Base-by-base conservation (phyloP, 2,113 vertebrate genomes). In the Corythornis madagascariensis region DNA sequence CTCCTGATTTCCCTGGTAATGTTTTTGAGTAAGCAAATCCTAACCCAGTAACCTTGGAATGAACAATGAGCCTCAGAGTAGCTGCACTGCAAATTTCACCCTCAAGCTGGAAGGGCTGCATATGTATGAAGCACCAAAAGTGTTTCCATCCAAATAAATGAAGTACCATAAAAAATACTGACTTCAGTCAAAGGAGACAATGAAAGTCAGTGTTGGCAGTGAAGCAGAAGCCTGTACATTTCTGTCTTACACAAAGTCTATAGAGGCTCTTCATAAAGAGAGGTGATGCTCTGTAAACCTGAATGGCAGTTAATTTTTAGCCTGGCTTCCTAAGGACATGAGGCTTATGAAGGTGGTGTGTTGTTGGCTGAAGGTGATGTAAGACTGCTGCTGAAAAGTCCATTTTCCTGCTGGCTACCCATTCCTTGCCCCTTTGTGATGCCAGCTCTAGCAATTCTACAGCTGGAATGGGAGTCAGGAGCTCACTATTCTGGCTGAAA, bases 11-110 rank as follows among this genome's bases (percentile, higher is more conserved):
- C 50, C 59, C 90, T 73, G 38, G 47, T 73, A 84, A 83, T 80
- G 43, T 85, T 93, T 94, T 74, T 84, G 71, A 90, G 52, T 95
- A 89, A 89, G 77, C 52, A 89, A 76, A 89, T 94, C 71, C 42
- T 88, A 69, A 82, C 38, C 10, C 11, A 28, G 35, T 94, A 91
- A 89, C 47, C 78, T 91, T 96, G 72, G 40, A 76, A 89, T 80
- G 75, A 83, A 29, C 24, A 87, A 64, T 73, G 52, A 91, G 50
- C 65, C 61, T 89, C 55, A 81, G 45, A 67, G 42, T 63, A 73
- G 43, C 60, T 92, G 53, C 77, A 13, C 33, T 91, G 56, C 53
- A 73, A 40, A 82, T 87, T 87, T 87, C 57, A 87, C 81, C 84
- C 87, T 87, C 87, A 80, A 91, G 86, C 84, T 92, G 84, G 12